These are phyloP conservation scores for Mythimna pallens DNA, from an alignment of 2,888 invertebrate species.

Conservation along the genomic window DNA sequence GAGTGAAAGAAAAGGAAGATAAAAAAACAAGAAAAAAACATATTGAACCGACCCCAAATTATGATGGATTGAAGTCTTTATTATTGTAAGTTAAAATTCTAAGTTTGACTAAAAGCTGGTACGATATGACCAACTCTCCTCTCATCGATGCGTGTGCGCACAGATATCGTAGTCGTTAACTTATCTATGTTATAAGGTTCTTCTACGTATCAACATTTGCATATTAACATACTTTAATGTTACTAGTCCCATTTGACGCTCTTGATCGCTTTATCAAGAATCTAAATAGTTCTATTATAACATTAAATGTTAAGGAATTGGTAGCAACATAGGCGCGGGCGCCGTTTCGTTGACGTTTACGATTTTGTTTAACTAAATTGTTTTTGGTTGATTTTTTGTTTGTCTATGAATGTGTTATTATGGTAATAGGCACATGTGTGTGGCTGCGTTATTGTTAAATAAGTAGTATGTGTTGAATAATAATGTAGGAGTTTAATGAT, in stretches of 20 bases:
- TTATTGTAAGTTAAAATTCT: too few relatives aligned
- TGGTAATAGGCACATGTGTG: slow-evolving; percentile 32
- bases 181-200: slow-evolving; percentile 80
- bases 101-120: neutral
- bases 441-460: slow-evolving; percentile 24
- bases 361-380: slow-evolving; percentile 44
- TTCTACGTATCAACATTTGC: slow-evolving; percentile 82
- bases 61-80: too few relatives aligned
- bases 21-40: too few relatives aligned
- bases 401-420: slow-evolving; percentile 35
- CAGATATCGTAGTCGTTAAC: slow-evolving; percentile 72
- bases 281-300: slow-evolving; percentile 74
- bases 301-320: slow-evolving; percentile 67
- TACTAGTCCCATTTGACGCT: slow-evolving; percentile 76
- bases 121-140: neutral
- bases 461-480: slow-evolving; percentile 26
- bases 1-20: too few relatives aligned
- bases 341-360: slow-evolving; percentile 35
- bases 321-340: slow-evolving; percentile 40
- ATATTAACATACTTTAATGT: slow-evolving; percentile 80
- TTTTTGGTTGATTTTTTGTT: slow-evolving; percentile 47
- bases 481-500: slow-evolving; percentile 20
- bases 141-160: slow-evolving; percentile 62
- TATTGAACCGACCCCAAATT: too few relatives aligned
- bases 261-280: slow-evolving; percentile 80